Conservation (phyloP, 2,113 vertebrate genomes). For the Gobio gobio region DNA sequence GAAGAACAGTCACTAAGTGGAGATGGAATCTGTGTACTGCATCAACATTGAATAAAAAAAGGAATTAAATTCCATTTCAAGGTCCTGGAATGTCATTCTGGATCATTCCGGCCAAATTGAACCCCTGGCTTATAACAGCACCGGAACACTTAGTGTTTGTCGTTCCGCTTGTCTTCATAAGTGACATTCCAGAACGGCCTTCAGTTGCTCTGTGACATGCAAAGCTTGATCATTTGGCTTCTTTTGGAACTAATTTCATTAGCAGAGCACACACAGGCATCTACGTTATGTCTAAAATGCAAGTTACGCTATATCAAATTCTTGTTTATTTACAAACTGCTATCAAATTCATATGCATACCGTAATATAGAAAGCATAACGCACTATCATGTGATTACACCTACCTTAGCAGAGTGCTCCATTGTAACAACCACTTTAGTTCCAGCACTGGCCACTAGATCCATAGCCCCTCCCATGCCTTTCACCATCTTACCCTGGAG, state of each 20-base stretch:
- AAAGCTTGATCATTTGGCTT: not conserved
- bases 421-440: constrained; percentile 98
- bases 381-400: not conserved
- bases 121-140: not conserved
- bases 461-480: constrained; percentile 99
- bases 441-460: constrained; percentile 91
- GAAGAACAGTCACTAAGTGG: too few species aligned
- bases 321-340: not conserved
- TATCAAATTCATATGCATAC: not conserved
- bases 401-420: constrained; percentile 97
- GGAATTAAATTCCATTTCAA: not conserved
- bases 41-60: not conserved
- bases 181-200: not conserved
- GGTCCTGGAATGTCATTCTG: not conserved
- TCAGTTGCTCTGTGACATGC: not conserved
- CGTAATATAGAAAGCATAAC: constrained; percentile 10
- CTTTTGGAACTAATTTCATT: not conserved
- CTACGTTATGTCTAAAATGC: not conserved
- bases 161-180: not conserved
- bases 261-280: not conserved
- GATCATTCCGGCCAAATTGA: not conserved
- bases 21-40: not conserved
- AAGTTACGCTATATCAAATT: not conserved
- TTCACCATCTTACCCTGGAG: constrained; percentile 97
- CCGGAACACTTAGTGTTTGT: not conserved